Evolutionary conservation across 1,140 invertebrate species (phyloP).

Genomic region (Drosophila ironensis): DNA sequence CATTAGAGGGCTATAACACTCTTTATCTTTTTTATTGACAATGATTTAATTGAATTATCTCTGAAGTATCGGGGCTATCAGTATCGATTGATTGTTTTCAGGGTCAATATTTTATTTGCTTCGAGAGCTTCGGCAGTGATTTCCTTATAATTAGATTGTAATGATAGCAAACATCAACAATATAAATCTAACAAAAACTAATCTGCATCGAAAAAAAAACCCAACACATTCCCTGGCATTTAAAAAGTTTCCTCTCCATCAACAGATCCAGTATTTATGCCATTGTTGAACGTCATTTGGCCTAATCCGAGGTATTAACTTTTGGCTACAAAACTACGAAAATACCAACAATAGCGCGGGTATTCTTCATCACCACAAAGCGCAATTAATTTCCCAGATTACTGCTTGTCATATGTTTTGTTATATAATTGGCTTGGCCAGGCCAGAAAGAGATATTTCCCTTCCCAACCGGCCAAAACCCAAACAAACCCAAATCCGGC

Average conservation of each 20-base stretch:
- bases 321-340: slow-evolving; percentile 17
- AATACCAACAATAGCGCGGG: slow-evolving; percentile 36
- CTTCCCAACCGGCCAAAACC: slow-evolving; percentile 19
- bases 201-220: too few relatives aligned
- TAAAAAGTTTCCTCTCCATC: background rate
- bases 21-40: background rate
- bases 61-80: slow-evolving; percentile 2
- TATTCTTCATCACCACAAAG: slow-evolving; percentile 61
- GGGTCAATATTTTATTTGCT: slow-evolving; percentile 1
- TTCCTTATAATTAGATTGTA: too few relatives aligned
- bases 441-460: slow-evolving; percentile 6
- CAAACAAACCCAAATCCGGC: slow-evolving; percentile 26
- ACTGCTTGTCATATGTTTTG: slow-evolving; percentile 78
- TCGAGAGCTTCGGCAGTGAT: too few relatives aligned
- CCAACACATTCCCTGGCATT: background rate
- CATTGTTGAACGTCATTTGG: slow-evolving; percentile 17
- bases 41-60: slow-evolving; percentile 3
- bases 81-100: background rate
- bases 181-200: too few relatives aligned
- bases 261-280: background rate
- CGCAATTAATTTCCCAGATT: slow-evolving; percentile 74
- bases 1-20: too few relatives aligned
- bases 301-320: slow-evolving; percentile 44
- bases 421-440: slow-evolving; percentile 77
- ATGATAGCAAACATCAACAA: too few relatives aligned